Evolutionary conservation across 1,140 invertebrate genomes (phyloP), one percentile per base, ranked within the genome.

Genomic region (Trichonephila clavipes): DNA sequence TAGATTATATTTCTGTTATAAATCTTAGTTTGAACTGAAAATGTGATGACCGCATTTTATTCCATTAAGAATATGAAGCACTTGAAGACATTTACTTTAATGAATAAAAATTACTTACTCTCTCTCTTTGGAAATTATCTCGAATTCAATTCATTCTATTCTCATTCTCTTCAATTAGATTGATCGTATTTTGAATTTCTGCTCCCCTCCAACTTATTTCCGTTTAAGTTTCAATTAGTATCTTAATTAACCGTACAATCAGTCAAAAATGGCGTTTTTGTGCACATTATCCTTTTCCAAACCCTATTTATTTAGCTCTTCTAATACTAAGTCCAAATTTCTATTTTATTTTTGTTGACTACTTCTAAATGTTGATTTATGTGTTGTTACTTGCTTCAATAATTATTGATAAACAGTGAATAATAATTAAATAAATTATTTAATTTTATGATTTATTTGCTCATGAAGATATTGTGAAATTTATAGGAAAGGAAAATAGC

Each of bases 221-320:
- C 86, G 61, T n/a, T 88, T 88, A 88, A 88, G 16, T 88, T 88
- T 88, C 86, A 88, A 88, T 88, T 88, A 88, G 86, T 34, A n/a
- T 44, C 34, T 10, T 88, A 88, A 88, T 88, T 88, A 88, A 88
- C 14, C 61, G 62, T 64, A 40, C 62, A 88, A 88, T 88, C 86
- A 88, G 64, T 88, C 86, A 88, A 19, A n/a, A 40, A 88, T 88
- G 12, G 18, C 61, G n/a, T 64, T 88, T 88, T 64, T 58, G 18
- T 61, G 16, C 2, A 5, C 10, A 88, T 88, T 66, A 40, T 62
- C 51, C 85, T 64, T 66, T 16, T 58, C 21, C 24, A 24, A 85
- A 85, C 58, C 5, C 51, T 85, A 14, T 59, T 61, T 58, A 24
- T 28, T 81, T 6, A 81, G 72, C 28, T 81, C 72, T 21, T 64